Evolutionary conservation across 2,888 invertebrate species (phyloP).

Genomic region (Chrysolina haemoptera): DNA sequence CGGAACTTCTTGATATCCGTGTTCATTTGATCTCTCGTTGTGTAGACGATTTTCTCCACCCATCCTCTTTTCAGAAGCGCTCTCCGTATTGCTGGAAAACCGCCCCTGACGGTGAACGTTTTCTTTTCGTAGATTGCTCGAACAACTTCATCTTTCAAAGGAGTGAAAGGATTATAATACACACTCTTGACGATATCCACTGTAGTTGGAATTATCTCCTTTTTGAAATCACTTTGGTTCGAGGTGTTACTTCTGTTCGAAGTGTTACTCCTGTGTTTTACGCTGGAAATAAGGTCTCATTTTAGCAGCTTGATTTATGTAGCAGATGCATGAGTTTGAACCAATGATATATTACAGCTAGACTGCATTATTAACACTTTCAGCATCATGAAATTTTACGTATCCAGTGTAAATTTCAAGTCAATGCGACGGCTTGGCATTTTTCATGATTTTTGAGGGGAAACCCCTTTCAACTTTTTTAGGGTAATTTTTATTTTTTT

Average conservation of each 20-base stretch:
- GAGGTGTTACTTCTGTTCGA: neutral
- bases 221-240: neutral
- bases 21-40: conserved; percentile 63
- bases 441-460: too few species aligned
- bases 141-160: conserved; percentile 70
- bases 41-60: conserved; percentile 78
- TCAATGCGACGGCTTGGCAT: too few species aligned
- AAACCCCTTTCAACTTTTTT: too few species aligned
- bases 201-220: neutral
- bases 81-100: conserved; percentile 71
- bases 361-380: too few species aligned
- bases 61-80: conserved; percentile 79
- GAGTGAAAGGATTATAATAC: conserved; percentile 50
- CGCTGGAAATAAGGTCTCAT: neutral
- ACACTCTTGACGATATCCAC: conserved; percentile 1
- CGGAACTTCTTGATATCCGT: conserved; percentile 55
- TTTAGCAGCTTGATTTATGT: too few species aligned
- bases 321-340: too few species aligned
- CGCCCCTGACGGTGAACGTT: conserved; percentile 74
- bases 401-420: too few species aligned
- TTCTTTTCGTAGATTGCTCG: conserved; percentile 71
- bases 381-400: too few species aligned
- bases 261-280: neutral
- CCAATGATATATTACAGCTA: too few species aligned
- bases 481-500: too few species aligned